Evolutionary conservation across 2,113 vertebrate genomes (phyloP).

Genomic region (Toxotes chatareus): DNA sequence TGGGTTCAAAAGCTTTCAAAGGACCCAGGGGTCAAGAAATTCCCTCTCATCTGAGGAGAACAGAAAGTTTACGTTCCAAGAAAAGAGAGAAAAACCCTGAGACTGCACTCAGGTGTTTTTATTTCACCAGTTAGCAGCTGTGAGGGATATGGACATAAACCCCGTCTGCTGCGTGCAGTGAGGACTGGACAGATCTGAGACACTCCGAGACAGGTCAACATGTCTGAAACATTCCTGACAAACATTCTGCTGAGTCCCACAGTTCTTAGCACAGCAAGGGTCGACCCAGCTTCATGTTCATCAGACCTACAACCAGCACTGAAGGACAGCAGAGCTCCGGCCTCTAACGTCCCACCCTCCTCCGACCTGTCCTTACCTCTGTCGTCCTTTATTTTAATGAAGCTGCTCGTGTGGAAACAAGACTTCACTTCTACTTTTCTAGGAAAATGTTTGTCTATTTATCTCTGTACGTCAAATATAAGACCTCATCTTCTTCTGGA

Average conservation of each 20-base stretch:
- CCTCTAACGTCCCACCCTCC: too few relatives aligned
- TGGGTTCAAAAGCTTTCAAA: conserved; percentile 6
- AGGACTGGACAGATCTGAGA: background rate
- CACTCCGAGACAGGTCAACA: too few relatives aligned
- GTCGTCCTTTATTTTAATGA: too few relatives aligned
- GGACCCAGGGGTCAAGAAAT: background rate
- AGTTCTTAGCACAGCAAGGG: background rate
- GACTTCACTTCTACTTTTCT: too few relatives aligned
- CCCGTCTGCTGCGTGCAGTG: background rate
- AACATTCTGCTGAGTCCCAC: background rate
- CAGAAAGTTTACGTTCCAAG: conserved; percentile 18
- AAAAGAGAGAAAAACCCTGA: conserved; percentile 29
- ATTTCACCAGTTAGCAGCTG: conserved; percentile 50
- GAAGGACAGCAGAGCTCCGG: too few relatives aligned
- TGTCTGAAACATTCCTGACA: too few relatives aligned
- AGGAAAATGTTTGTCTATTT: too few relatives aligned
- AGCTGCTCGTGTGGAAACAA: too few relatives aligned
- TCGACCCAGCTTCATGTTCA: background rate
- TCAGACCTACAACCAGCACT: background rate
- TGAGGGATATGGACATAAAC: conserved; percentile 15
- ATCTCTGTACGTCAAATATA: too few relatives aligned
- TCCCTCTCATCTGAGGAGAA: background rate
- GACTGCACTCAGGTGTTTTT: conserved; percentile 21
- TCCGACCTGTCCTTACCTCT: too few relatives aligned
- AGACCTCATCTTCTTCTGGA: too few relatives aligned